Conservation (phyloP, 2,888 invertebrate species). For the Chloroclystis v-ata region DNA sequence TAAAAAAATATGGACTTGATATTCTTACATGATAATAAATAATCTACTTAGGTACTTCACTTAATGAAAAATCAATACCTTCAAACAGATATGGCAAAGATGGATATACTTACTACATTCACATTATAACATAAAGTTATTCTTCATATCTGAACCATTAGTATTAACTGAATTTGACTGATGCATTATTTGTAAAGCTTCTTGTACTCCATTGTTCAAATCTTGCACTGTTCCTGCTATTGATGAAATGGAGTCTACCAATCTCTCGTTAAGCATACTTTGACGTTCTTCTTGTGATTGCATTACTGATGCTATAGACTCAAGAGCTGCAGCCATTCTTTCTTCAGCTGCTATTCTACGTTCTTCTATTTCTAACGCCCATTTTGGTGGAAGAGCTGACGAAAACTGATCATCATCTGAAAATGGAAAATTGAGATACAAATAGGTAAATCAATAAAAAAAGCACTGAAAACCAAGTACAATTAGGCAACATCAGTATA, state of each 20-base stretch:
- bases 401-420: neutral
- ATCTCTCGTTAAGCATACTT: constrained; percentile 46
- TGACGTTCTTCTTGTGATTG: constrained; percentile 53
- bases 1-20: no score
- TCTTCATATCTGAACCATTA: neutral
- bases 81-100: no score
- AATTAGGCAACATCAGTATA: no score
- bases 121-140: neutral
- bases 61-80: neutral
- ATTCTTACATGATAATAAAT: no score
- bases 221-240: constrained; percentile 59
- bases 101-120: no score
- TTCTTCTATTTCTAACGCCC: constrained; percentile 43
- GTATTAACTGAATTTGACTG: neutral
- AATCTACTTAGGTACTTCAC: no score
- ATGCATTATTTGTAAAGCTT: neutral
- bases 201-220: constrained; percentile 23
- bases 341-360: constrained; percentile 61
- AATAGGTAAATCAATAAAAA: no score
- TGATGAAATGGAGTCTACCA: constrained; percentile 51
- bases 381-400: neutral
- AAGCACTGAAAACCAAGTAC: no score
- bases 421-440: no score
- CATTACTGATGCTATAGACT: constrained; percentile 54
- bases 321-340: constrained; percentile 57